Conservation (phyloP, 2,113 vertebrate genomes). For the Atrichornis clamosus region DNA sequence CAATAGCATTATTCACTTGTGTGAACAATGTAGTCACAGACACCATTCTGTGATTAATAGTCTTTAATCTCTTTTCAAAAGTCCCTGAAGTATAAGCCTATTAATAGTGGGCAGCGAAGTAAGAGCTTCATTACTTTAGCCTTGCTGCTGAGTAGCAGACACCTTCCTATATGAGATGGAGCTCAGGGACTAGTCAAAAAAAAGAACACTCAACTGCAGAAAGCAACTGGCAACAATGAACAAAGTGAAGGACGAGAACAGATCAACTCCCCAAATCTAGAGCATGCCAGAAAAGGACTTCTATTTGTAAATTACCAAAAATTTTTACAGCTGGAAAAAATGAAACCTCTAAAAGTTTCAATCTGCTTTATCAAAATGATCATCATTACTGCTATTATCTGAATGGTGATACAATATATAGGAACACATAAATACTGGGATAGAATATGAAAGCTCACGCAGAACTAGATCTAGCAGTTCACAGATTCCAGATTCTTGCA, state of each 20-base stretch:
- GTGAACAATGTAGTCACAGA: background rate
- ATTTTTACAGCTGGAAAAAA: background rate
- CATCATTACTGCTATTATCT: background rate
- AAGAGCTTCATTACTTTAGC: background rate
- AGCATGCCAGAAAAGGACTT: background rate
- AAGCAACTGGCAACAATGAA: background rate
- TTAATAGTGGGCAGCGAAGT: background rate
- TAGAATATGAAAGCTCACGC: background rate
- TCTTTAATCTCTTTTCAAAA: conserved; percentile 17
- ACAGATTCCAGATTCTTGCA: background rate
- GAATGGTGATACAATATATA: background rate
- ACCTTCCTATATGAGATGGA: background rate
- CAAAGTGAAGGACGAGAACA: background rate
- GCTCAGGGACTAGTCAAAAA: background rate
- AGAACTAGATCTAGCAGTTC: background rate
- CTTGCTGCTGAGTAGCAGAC: background rate
- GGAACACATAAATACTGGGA: background rate
- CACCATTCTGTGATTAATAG: conserved; percentile 23
- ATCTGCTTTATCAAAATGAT: background rate
- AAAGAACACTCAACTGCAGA: background rate
- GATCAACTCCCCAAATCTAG: background rate
- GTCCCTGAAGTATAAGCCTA: background rate
- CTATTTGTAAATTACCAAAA: background rate
- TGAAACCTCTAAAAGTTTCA: background rate
- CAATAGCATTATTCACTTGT: background rate